A percentile compares a stretch with the other conserved stretches of the same genome.
Conservation (phyloP, 1,140 invertebrate species). For the Mizuhopecten yessoensis region DNA sequence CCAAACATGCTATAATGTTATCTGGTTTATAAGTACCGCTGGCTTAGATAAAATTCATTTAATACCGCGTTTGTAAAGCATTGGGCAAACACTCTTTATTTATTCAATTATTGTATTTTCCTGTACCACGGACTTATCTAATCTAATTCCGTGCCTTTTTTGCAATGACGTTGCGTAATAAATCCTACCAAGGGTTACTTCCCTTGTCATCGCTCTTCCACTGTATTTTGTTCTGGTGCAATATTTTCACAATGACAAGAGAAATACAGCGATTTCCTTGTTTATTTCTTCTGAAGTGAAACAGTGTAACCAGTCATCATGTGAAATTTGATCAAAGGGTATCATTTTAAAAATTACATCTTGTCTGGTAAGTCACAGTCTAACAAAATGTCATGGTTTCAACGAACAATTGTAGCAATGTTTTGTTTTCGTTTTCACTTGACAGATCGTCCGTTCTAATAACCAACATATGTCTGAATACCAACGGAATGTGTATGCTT, state of each 20-base stretch:
- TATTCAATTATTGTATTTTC: too few species aligned
- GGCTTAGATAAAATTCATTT: too few species aligned
- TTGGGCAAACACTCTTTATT: too few species aligned
- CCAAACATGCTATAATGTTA: too few species aligned
- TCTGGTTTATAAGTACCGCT: too few species aligned
- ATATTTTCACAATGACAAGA: constrained; percentile 23
- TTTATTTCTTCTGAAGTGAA: not conserved
- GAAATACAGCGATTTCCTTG: not conserved
- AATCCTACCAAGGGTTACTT: not conserved
- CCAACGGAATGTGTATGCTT: not conserved
- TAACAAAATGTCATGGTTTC: not conserved
- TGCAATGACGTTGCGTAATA: too few species aligned
- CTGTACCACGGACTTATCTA: too few species aligned
- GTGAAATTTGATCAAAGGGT: not conserved
- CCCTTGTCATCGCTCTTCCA: not conserved
- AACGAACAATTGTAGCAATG: not conserved
- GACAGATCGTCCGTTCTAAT: not conserved
- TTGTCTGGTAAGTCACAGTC: not conserved
- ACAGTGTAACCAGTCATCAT: not conserved
- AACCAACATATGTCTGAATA: not conserved
- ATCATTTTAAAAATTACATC: not conserved
- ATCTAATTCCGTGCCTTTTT: too few species aligned
- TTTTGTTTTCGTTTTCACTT: constrained; percentile 21
- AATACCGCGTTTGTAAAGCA: too few species aligned
- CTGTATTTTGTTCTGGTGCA: constrained; percentile 26